phyloP scores from a whole-genome alignment of 2,888 invertebrate genomes.

The Spilosoma lubricipeda region DNA sequence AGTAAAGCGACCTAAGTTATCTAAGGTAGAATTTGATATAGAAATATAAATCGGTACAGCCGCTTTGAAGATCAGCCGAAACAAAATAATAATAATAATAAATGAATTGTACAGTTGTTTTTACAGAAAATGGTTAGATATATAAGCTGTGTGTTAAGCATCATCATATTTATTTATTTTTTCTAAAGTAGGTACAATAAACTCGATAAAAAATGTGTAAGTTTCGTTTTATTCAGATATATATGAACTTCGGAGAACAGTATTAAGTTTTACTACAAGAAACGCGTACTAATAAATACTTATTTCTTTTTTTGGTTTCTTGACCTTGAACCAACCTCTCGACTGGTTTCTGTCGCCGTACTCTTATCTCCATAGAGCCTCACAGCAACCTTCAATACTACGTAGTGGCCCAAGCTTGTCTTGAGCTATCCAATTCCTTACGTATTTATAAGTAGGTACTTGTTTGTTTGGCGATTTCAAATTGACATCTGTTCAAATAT shows the following conservation, averaged over 20 bases:
- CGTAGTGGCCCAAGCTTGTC: neutral
- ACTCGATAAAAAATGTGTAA: slow-evolving; percentile 27
- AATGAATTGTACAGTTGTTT: neutral
- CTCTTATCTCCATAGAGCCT: too few relatives aligned
- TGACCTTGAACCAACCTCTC: too few relatives aligned
- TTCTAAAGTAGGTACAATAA: slow-evolving; percentile 52
- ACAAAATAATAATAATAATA: too few relatives aligned
- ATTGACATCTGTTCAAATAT: slow-evolving; percentile 1
- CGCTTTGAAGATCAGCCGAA: too few relatives aligned
- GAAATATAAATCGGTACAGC: too few relatives aligned
- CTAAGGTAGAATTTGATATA: neutral
- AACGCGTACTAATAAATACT: too few relatives aligned
- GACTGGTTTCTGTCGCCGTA: too few relatives aligned
- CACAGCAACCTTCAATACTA: neutral
- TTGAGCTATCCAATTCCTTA: neutral
- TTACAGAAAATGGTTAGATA: neutral
- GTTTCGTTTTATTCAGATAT: neutral
- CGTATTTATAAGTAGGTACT: neutral
- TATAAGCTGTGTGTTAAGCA: slow-evolving; percentile 66
- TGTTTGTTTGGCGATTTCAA: neutral
- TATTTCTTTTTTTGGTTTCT: too few relatives aligned
- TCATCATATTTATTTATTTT: slow-evolving; percentile 59
- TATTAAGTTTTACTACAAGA: neutral
- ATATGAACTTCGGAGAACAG: neutral
- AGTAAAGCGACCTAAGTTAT: neutral